Conservation (phyloP, 2,113 vertebrate genomes). For the Etheostoma spectabile region DNA sequence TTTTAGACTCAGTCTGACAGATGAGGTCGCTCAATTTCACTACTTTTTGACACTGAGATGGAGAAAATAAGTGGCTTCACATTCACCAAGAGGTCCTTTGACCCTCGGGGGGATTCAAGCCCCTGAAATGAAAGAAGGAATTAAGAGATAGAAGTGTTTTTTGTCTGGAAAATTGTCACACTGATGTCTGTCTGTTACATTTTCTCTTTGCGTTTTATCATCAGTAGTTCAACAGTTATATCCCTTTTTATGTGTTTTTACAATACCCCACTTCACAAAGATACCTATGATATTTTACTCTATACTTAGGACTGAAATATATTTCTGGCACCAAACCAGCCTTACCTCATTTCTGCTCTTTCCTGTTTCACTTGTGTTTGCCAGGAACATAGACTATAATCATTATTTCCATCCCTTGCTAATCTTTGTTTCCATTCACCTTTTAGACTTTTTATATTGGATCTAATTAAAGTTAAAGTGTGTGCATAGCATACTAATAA, state of each 20-base stretch:
- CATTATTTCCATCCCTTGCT: slow-evolving; percentile 5
- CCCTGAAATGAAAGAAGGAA: slow-evolving; percentile 63
- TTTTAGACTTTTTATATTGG: slow-evolving; percentile 16
- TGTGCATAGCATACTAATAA: neutral
- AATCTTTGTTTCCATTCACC: slow-evolving; percentile 33
- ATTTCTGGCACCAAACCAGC: neutral
- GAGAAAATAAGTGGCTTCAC: slow-evolving; percentile 53
- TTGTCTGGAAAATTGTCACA: slow-evolving; percentile 24
- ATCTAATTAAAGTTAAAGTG: neutral
- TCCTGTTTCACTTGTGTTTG: slow-evolving; percentile 2
- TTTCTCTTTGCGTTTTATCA: slow-evolving; percentile 24
- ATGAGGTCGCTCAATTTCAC: slow-evolving; percentile 22
- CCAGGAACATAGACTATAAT: slow-evolving; percentile 11
- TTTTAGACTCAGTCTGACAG: slow-evolving; percentile 12
- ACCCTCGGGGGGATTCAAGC: slow-evolving; percentile 41
- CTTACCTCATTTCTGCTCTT: neutral
- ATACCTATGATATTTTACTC: slow-evolving; percentile 1
- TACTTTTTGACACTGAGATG: slow-evolving; percentile 23
- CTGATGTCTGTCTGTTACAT: slow-evolving; percentile 2
- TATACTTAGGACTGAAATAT: neutral
- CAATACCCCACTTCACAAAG: slow-evolving; percentile 23
- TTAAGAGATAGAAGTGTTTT: slow-evolving; percentile 53
- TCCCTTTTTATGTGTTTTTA: slow-evolving; percentile 23
- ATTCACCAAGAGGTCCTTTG: slow-evolving; percentile 37
- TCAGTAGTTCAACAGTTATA: slow-evolving; percentile 13